Evolutionary conservation across 2,797 vertebrate genomes (phyloP).

Genomic region (Sebastes wilsoni): DNA sequence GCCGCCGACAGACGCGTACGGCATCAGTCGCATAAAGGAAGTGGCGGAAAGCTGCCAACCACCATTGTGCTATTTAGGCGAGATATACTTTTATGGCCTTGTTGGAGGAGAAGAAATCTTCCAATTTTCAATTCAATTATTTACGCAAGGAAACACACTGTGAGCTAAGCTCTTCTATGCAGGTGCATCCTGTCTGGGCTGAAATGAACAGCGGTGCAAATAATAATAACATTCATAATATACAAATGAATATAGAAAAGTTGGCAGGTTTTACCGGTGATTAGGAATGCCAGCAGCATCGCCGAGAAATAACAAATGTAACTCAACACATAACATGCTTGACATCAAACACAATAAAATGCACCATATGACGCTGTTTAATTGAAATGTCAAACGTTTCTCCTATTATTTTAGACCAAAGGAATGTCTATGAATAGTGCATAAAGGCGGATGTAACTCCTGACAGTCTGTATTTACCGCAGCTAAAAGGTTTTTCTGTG

Average conservation of each 20-base stretch:
- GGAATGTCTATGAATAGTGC: background rate
- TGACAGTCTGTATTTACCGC: constrained; percentile 11
- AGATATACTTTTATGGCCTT: constrained; percentile 38
- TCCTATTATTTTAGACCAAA: constrained; percentile 1
- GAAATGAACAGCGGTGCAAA: constrained; percentile 20
- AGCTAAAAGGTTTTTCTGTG: constrained; percentile 4
- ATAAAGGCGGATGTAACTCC: background rate
- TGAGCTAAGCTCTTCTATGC: constrained; percentile 17
- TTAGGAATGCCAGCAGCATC: background rate
- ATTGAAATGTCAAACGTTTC: constrained; percentile 1
- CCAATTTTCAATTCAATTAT: constrained; percentile 62
- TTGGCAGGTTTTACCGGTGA: background rate
- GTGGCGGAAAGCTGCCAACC: constrained; percentile 23
- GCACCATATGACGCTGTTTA: background rate
- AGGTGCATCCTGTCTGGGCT: constrained; percentile 23
- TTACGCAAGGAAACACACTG: constrained; percentile 19
- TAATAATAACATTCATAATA: constrained; percentile 35
- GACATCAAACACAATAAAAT: constrained; percentile 9
- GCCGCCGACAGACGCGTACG: background rate
- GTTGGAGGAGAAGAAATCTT: constrained; percentile 36
- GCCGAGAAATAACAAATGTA: constrained; percentile 1
- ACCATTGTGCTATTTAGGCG: constrained; percentile 18
- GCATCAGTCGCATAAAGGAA: constrained; percentile 29
- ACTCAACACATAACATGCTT: background rate
- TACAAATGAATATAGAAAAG: constrained; percentile 18